Evolutionary conservation across 2,113 vertebrate genomes (phyloP).

Genomic region (Ameiurus melas): DNA sequence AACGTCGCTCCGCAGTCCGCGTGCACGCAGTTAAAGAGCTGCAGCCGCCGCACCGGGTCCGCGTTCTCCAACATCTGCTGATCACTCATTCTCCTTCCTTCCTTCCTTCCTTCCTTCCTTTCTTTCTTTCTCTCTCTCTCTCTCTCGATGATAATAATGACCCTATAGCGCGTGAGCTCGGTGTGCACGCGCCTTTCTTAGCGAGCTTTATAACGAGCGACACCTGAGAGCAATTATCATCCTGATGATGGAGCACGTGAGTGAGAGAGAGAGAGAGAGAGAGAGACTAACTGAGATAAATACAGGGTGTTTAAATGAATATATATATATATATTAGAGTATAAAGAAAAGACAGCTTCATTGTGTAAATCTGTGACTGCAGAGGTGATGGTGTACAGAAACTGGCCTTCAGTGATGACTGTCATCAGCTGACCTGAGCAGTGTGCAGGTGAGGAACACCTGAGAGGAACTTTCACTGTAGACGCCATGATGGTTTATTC

Average conservation of each 20-base stretch:
- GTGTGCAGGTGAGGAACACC: too few species aligned
- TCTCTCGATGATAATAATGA: not conserved
- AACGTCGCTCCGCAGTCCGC: constrained; percentile 67
- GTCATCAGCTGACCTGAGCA: too few species aligned
- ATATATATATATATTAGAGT: too few species aligned
- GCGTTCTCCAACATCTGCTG: not conserved
- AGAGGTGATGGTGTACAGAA: too few species aligned
- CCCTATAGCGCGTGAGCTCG: not conserved
- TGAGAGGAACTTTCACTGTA: too few species aligned
- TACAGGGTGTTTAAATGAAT: not conserved
- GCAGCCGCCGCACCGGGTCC: not conserved
- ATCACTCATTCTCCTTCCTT: not conserved
- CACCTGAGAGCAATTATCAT: not conserved
- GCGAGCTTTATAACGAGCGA: not conserved
- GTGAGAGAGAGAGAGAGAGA: not conserved
- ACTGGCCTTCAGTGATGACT: too few species aligned
- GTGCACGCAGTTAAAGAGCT: constrained; percentile 62
- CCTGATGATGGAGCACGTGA: not conserved
- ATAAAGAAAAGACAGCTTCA: too few species aligned
- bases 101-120: too few species aligned
- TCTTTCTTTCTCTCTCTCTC: not conserved
- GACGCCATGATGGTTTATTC: not conserved
- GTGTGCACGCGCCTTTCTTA: not conserved
- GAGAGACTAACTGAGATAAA: not conserved
- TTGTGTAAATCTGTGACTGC: too few species aligned